Evolutionary conservation across 1,140 invertebrate genomes (phyloP).

Genomic region (Drosophila watanabei): DNA sequence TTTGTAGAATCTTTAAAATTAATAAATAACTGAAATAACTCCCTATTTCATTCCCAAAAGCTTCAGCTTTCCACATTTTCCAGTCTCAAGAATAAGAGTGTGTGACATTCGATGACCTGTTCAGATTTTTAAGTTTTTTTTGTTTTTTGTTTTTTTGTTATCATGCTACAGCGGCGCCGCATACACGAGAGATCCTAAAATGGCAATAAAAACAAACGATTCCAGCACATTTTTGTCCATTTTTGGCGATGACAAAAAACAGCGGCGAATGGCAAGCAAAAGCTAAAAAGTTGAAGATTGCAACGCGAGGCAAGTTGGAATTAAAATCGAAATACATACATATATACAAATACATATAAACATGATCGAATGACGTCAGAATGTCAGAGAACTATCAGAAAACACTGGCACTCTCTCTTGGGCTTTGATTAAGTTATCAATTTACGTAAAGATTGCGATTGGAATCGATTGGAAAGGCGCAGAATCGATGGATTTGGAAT

Average conservation of each 20-base stretch:
- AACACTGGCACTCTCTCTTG: slow-evolving; percentile 9
- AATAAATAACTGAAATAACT: neutral
- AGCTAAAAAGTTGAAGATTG: slow-evolving; percentile 23
- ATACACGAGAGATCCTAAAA: slow-evolving; percentile 43
- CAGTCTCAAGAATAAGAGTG: slow-evolving; percentile 10
- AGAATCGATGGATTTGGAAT: neutral
- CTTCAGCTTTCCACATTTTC: neutral
- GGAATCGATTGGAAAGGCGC: slow-evolving; percentile 9
- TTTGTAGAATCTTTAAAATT: neutral
- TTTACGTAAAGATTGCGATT: slow-evolving; percentile 31
- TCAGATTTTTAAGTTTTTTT: too few species aligned
- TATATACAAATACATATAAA: slow-evolving; percentile 1
- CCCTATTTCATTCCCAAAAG: too few species aligned
- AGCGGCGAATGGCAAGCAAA: slow-evolving; percentile 22
- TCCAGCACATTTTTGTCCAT: slow-evolving; percentile 71
- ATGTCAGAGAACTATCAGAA: slow-evolving; percentile 14
- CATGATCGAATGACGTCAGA: slow-evolving; percentile 56
- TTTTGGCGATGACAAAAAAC: slow-evolving; percentile 66
- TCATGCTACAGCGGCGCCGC: slow-evolving; percentile 27
- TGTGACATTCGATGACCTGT: slow-evolving; percentile 23
- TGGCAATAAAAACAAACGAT: slow-evolving; percentile 61
- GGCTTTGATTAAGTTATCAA: slow-evolving; percentile 74
- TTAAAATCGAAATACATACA: slow-evolving; percentile 1
- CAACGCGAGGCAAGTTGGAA: slow-evolving; percentile 35
- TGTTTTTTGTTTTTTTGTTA: slow-evolving; percentile 21